Evolutionary conservation across 2,113 vertebrate species (phyloP), one percentile per base, ranked within the genome.

Genomic region (Brachirus orientalis): DNA sequence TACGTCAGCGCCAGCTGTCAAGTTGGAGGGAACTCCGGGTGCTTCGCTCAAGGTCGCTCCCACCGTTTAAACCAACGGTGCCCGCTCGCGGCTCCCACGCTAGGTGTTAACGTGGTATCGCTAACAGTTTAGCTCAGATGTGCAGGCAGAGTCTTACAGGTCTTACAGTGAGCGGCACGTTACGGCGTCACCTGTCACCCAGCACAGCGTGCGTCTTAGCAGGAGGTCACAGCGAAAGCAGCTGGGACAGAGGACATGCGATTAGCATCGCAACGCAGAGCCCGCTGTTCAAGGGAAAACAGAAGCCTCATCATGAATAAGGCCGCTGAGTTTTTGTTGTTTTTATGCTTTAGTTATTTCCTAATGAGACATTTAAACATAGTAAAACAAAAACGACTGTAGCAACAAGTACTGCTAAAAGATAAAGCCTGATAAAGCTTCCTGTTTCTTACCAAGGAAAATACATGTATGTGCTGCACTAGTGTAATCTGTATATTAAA

Each of bases 61-160:
- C 83, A 88, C 80, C 80, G 47, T 86, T 80, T 61, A 72, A 35
- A 85, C 52, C 61, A 55, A 73, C 8, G 53, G 66, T n/a, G 43
- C 50, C 47, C 51, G 10, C 55, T 55, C 60, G 33, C 8, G 69
- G 63, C 84, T 89, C 80, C 80, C 87, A 86, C 53, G 75, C 59
- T 64, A 88, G 85, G 85, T 81, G 86, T 82, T 89, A 91, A 88
- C 83, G 83, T 36, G 47, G 60, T 61, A 63, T 70, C 37, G 54
- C 85, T 88, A 86, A 88, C 85, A 83, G 79, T 88, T 91, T 87
- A 89, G 73, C 65, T 83, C 73, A 75, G 82, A 75, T 36, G 63
- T 77, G 64, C 72, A 41, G 74, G 83, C 64, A 63, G 28, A 75
- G 78, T 79, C 77, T 47, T 53, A 69, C 66, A 38, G 72, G 72